phyloP scores from a whole-genome alignment of 1,140 invertebrate genomes.

The Nixonia krombeini region DNA sequence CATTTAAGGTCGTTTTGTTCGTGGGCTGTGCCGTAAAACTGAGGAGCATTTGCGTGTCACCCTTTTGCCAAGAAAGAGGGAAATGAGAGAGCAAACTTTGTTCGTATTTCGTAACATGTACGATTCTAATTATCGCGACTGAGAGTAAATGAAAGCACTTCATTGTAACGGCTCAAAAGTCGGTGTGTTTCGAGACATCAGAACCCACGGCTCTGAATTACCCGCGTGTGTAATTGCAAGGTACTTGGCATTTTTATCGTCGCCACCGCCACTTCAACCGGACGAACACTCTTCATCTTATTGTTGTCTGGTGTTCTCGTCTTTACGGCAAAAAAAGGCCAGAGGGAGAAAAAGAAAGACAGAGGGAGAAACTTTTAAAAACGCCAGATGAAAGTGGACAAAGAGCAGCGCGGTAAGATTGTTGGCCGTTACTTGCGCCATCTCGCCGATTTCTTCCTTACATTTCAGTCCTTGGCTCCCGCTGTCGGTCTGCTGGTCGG shows the following conservation, averaged over 20 bases:
- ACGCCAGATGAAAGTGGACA: constrained; percentile 63
- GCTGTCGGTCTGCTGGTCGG: not conserved
- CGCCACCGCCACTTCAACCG: constrained; percentile 61
- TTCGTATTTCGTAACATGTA: constrained; percentile 37
- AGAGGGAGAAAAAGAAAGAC: constrained; percentile 47
- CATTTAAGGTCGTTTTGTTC: too few relatives aligned
- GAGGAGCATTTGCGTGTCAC: too few relatives aligned
- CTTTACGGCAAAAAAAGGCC: constrained; percentile 60
- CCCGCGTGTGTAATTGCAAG: constrained; percentile 64
- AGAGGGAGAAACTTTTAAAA: constrained; percentile 50
- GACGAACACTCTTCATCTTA: constrained; percentile 60
- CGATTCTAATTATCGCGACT: constrained; percentile 39
- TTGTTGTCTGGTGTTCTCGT: constrained; percentile 65
- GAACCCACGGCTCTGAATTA: constrained; percentile 49
- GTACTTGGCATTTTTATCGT: constrained; percentile 67
- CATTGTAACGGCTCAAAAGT: constrained; percentile 31
- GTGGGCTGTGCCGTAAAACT: too few relatives aligned
- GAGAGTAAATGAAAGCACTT: constrained; percentile 40
- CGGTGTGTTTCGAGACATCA: constrained; percentile 42
- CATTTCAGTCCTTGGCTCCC: constrained; percentile 2
- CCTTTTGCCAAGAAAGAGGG: too few relatives aligned
- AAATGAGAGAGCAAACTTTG: constrained; percentile 17
- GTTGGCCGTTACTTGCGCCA: constrained; percentile 3
- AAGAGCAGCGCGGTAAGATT: constrained; percentile 46
- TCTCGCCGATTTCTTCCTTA: constrained; percentile 4